Conservation (phyloP, 2,888 invertebrate species). For the Xestia c-nigrum region DNA sequence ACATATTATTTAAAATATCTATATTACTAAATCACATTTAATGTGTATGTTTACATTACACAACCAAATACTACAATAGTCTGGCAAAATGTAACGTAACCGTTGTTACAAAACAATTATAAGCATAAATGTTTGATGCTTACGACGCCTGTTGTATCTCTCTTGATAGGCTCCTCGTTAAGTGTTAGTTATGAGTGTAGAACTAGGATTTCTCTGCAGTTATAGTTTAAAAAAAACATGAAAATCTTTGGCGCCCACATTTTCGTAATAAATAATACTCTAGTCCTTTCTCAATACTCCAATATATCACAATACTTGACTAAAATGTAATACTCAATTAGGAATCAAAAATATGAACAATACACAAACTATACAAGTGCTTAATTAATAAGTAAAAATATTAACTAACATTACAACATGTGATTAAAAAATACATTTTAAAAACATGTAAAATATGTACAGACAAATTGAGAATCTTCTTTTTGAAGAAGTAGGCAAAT, state of each 20-base stretch:
- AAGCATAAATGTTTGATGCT: conserved; percentile 3
- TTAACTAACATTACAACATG: conserved; percentile 21
- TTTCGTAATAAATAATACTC: conserved; percentile 40
- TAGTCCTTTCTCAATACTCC: conserved; percentile 36
- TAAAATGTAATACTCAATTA: conserved; percentile 57
- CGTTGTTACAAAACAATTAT: conserved; percentile 18
- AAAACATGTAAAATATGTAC: not conserved
- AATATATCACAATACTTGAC: conserved; percentile 64
- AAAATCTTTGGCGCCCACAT: conserved; percentile 56
- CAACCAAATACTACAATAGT: conserved; percentile 54
- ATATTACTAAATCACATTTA: conserved; percentile 61
- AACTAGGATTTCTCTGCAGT: conserved; percentile 4
- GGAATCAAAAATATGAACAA: conserved; percentile 50
- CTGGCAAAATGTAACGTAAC: conserved; percentile 20
- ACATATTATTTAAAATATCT: conserved; percentile 53
- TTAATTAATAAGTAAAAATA: conserved; percentile 18
- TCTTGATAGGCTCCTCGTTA: not conserved
- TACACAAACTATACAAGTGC: conserved; percentile 16
- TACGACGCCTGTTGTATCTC: not conserved
- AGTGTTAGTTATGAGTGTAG: not conserved
- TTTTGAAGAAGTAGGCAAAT: not conserved
- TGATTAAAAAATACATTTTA: conserved; percentile 13
- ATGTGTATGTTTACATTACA: conserved; percentile 55
- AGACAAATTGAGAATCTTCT: not conserved
- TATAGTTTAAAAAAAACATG: conserved; percentile 24